Base-by-base conservation (phyloP, 1,140 invertebrate genomes). In the Delia radicum region DNA sequence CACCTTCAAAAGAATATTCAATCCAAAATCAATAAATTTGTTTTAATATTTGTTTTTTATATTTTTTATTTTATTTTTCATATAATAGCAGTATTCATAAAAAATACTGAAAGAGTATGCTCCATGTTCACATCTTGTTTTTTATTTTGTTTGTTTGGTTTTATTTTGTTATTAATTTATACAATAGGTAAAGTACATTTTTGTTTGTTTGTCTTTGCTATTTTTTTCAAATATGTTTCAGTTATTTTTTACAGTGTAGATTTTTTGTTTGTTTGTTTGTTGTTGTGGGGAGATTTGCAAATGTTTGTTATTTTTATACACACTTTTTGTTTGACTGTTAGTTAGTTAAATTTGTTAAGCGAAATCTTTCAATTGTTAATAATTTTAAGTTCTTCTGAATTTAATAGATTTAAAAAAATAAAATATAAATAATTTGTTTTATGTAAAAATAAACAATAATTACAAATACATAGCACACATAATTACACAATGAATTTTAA, bases 91-190 rank as follows among this genome's bases (percentile, higher is more conserved):
- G 82, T 83, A 83, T 83, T 83, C 75, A 55, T 73, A 80, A 80
- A 80, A 83, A 83, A 83, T 83, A 83, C 82, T 83, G 82, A 81
- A 78, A 82, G 65, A 69, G 65, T 62, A 80, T 80, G 80, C 82
- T 83, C 82, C 82, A 83, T 81, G 82, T 83, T 83, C 82, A 83
- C 82, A 83, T 83, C 81, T 80, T 83, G 81, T 80, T 83, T 81
- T 80, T 74, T 80, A 79, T 82, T 80, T 77, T 79, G 75, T 72
- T 37, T 29, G 5, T 29, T 81, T 73, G 77, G 77, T 82, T 80
- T 67, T 29, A 29, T 3, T 33, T 77, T 79, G 74, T 72, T 48
- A 76, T 72, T 63, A 27, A 67, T 29, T 74, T 69, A 69, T 69
- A 69, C 65, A 69, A 69, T 69, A 69, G 65, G 65, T 69, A 69